Conservation (phyloP, 2,888 invertebrate genomes). For the Gymnoscelis rufifasciata region DNA sequence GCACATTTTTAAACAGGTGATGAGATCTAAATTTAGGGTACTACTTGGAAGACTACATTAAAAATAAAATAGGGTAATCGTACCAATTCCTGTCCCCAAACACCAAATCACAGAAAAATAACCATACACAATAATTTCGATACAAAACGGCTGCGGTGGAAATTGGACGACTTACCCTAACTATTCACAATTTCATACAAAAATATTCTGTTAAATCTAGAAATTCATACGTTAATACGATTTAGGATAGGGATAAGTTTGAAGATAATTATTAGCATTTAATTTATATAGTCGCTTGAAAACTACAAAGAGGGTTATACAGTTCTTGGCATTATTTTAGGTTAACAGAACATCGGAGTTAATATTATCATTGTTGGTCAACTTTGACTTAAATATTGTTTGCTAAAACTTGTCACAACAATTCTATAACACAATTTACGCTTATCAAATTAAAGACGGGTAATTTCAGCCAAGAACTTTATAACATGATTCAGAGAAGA, state of each 20-base stretch:
- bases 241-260: slow-evolving; percentile 14
- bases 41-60: slow-evolving; percentile 60
- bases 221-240: slow-evolving; percentile 26
- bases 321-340: neutral
- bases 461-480: neutral
- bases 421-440: too few species aligned
- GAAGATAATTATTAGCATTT: slow-evolving; percentile 16
- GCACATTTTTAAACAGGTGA: slow-evolving; percentile 19
- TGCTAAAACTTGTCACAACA: too few species aligned
- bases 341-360: too few species aligned
- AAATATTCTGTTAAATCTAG: slow-evolving; percentile 30
- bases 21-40: slow-evolving; percentile 61
- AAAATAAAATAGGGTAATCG: slow-evolving; percentile 22
- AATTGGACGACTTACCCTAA: slow-evolving; percentile 16
- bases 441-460: too few species aligned
- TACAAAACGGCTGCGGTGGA: neutral
- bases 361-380: too few species aligned
- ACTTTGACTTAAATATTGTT: too few species aligned
- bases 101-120: slow-evolving; percentile 1
- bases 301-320: slow-evolving; percentile 6
- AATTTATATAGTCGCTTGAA: slow-evolving; percentile 8
- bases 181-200: slow-evolving; percentile 25
- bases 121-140: neutral
- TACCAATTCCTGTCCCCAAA: slow-evolving; percentile 5
- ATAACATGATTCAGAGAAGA: neutral